phyloP scores from a whole-genome alignment of 1,140 invertebrate genomes.

The Papilio machaon region DNA sequence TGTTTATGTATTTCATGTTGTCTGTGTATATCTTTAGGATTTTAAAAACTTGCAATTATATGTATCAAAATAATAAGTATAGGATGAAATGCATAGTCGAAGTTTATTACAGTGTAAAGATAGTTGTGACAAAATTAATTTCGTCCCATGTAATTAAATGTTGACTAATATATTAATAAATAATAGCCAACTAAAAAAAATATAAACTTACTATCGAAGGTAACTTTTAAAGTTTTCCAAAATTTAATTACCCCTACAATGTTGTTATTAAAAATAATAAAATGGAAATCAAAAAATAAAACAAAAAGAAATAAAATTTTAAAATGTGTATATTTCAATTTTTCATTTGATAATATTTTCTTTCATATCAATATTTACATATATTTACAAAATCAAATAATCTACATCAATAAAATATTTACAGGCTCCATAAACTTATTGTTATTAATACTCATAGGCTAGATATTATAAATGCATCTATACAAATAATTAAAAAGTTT shows the following conservation, averaged over 20 bases:
- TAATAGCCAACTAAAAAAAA: background rate
- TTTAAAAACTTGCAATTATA: too few species aligned
- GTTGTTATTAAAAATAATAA: background rate
- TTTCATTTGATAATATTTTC: slow-evolving; percentile 62
- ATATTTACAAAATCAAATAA: slow-evolving; percentile 62
- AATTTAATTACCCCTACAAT: background rate
- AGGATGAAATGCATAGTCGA: too few species aligned
- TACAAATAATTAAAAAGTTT: slow-evolving; percentile 73
- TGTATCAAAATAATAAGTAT: too few species aligned
- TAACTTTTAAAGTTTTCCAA: background rate
- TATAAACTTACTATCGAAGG: background rate
- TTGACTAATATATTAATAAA: background rate
- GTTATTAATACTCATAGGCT: slow-evolving; percentile 56
- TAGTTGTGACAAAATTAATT: background rate
- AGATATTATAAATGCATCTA: slow-evolving; percentile 68
- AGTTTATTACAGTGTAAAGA: too few species aligned
- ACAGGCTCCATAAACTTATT: slow-evolving; percentile 63
- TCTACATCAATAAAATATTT: slow-evolving; percentile 56
- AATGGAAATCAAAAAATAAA: slow-evolving; percentile 59
- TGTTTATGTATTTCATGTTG: too few species aligned
- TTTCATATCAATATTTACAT: slow-evolving; percentile 65
- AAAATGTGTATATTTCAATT: slow-evolving; percentile 73
- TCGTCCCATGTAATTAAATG: background rate
- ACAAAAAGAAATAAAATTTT: slow-evolving; percentile 75
- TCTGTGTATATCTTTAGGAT: too few species aligned